A percentile compares a stretch with the other conserved stretches of the same genome.
phyloP scores from a whole-genome alignment of 2,797 vertebrate species.

The Echiichthys vipera region DNA sequence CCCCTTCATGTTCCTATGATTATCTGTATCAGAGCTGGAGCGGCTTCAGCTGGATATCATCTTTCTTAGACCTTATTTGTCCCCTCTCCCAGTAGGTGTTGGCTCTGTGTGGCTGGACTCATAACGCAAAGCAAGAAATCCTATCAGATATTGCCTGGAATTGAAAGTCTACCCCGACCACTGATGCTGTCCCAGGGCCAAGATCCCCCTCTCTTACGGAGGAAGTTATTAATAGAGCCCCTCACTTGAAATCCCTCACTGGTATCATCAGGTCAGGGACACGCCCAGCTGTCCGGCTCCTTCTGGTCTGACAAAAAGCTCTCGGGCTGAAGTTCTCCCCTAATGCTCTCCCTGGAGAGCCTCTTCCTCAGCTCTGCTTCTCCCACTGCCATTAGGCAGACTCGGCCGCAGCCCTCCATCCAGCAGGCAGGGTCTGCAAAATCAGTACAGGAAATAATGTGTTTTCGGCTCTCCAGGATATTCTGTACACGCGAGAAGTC shows the following conservation, averaged over 20 bases:
- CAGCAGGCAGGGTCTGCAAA: constrained; percentile 14
- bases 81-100: constrained; percentile 19
- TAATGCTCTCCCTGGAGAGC: constrained; percentile 62
- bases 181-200: constrained; percentile 47
- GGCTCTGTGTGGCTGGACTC: constrained; percentile 19
- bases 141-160: constrained; percentile 48
- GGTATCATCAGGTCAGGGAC: constrained; percentile 42
- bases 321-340: constrained; percentile 12
- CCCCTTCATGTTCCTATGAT: constrained; percentile 29
- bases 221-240: constrained; percentile 70
- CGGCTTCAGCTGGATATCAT: constrained; percentile 32
- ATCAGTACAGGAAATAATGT: constrained; percentile 24
- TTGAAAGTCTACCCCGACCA: constrained; percentile 51
- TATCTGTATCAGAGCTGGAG: constrained; percentile 21
- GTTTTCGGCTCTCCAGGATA: constrained; percentile 29
- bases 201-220: constrained; percentile 47
- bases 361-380: constrained; percentile 14
- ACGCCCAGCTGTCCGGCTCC: constrained; percentile 30
- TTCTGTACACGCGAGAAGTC: constrained; percentile 4
- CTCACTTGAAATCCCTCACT: constrained; percentile 44
- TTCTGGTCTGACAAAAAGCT: constrained; percentile 41
- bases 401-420: constrained; percentile 25
- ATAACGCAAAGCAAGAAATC: constrained; percentile 30
- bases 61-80: constrained; percentile 46
- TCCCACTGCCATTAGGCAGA: constrained; percentile 51